Percentiles rank a stretch among this genome's conserved stretches.
These are phyloP conservation scores for Perodicticus potto DNA, from an alignment of 2,797 vertebrate species.

Conservation along the genomic window DNA sequence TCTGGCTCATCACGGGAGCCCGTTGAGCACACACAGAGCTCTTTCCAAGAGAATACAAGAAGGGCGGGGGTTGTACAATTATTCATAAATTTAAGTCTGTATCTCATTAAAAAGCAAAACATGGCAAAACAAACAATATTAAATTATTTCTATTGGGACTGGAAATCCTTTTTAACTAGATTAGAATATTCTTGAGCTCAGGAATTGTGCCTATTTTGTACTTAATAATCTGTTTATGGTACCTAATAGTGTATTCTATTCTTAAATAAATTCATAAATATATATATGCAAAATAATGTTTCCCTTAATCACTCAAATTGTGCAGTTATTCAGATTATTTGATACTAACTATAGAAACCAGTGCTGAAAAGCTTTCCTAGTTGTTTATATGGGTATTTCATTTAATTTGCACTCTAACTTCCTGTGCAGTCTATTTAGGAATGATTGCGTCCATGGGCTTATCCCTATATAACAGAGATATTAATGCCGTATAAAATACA, in stretches of 20 bases:
- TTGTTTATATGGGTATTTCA: not conserved
- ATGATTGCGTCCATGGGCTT: not conserved
- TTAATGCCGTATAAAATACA: conserved; percentile 20
- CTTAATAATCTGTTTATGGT: not conserved
- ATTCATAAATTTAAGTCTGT: not conserved
- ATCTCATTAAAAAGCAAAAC: not conserved
- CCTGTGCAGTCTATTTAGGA: not conserved
- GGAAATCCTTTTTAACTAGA: conserved; percentile 7
- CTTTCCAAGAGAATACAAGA: not conserved
- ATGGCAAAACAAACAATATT: not conserved
- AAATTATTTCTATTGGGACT: not conserved
- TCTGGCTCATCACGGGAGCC: not conserved
- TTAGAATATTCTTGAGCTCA: not conserved
- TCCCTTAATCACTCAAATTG: conserved; percentile 9
- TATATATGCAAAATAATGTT: not conserved
- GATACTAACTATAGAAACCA: not conserved
- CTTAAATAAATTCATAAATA: not conserved
- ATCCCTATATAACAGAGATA: not conserved
- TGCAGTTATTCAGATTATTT: not conserved
- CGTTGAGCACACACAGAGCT: not conserved
- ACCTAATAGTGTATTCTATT: not conserved
- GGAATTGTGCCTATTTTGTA: not conserved
- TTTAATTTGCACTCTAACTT: conserved; percentile 23
- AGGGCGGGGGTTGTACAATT: not conserved
- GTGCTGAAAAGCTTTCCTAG: not conserved